These are phyloP conservation scores for Aulostomus chinensis DNA, from an alignment of 2,797 vertebrate species.

Conservation along the genomic window DNA sequence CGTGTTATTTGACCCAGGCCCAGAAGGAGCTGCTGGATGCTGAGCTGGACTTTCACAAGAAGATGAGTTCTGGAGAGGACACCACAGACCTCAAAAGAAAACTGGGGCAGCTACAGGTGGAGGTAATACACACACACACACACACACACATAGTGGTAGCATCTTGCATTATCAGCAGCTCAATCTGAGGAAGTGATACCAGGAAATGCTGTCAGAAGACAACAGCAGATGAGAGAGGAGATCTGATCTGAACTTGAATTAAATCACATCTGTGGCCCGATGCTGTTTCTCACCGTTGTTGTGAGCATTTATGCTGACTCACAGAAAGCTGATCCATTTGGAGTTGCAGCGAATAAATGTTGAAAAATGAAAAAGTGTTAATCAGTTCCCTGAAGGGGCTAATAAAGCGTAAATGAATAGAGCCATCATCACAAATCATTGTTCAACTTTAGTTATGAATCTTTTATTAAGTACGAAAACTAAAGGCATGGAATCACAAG, in stretches of 20 bases:
- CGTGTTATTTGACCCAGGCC: conserved; percentile 76
- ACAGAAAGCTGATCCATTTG: too few species aligned
- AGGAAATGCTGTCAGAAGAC: conserved; percentile 28
- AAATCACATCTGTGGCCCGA: too few species aligned
- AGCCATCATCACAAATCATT: too few species aligned
- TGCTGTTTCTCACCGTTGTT: too few species aligned
- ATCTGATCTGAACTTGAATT: background rate
- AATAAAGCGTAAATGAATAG: too few species aligned
- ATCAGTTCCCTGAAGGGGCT: too few species aligned
- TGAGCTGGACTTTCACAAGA: conserved; percentile 95
- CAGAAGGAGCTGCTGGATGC: conserved; percentile 96
- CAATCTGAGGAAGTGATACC: conserved; percentile 20
- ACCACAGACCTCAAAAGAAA: conserved; percentile 94
- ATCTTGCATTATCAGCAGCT: conserved; percentile 13
- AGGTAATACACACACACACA: conserved; percentile 77
- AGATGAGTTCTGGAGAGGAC: conserved; percentile 94
- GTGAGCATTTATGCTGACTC: too few species aligned
- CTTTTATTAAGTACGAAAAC: too few species aligned
- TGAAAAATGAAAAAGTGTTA: too few species aligned
- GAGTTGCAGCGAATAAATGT: too few species aligned
- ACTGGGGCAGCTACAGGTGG: conserved; percentile 91
- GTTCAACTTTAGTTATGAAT: too few species aligned
- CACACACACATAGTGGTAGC: background rate
- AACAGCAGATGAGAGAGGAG: conserved; percentile 9
- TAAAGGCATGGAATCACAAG: too few species aligned